A percentile compares a stretch with the other conserved stretches of the same genome.
Evolutionary conservation across 2,113 vertebrate genomes (phyloP).

Genomic region (Garra rufa): DNA sequence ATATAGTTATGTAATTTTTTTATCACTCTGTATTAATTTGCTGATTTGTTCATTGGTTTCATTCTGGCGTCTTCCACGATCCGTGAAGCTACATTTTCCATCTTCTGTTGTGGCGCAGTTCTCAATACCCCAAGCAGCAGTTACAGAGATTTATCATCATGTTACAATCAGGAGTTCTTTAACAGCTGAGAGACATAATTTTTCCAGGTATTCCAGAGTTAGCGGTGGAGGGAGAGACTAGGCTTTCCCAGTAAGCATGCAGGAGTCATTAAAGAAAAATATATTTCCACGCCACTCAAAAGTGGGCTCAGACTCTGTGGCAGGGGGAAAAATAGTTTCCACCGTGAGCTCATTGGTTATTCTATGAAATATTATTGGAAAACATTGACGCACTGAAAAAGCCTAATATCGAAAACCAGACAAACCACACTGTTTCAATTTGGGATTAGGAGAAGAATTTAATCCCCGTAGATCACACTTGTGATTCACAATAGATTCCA

Average conservation of each 20-base stretch:
- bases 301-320: conserved; percentile 74
- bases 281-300: conserved; percentile 78
- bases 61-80: conserved; percentile 47
- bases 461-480: neutral
- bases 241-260: conserved; percentile 73
- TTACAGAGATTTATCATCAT: conserved; percentile 49
- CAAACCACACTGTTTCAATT: conserved; percentile 61
- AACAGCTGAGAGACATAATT: conserved; percentile 59
- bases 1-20: conserved; percentile 4
- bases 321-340: conserved; percentile 79
- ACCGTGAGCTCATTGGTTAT: conserved; percentile 81
- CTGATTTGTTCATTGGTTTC: conserved; percentile 61
- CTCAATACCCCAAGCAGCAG: conserved; percentile 57
- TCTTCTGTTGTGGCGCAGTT: conserved; percentile 47
- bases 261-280: conserved; percentile 79
- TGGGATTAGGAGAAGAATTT: conserved; percentile 35
- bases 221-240: conserved; percentile 69
- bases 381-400: conserved; percentile 63
- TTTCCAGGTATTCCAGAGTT: conserved; percentile 73
- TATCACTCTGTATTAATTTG: conserved; percentile 54
- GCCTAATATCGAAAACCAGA: conserved; percentile 62
- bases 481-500: neutral
- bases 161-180: conserved; percentile 43
- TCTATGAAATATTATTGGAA: conserved; percentile 73
- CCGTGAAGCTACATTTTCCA: conserved; percentile 71